Conservation (phyloP, 2,888 invertebrate species). For the Calliscelio sp. region DNA sequence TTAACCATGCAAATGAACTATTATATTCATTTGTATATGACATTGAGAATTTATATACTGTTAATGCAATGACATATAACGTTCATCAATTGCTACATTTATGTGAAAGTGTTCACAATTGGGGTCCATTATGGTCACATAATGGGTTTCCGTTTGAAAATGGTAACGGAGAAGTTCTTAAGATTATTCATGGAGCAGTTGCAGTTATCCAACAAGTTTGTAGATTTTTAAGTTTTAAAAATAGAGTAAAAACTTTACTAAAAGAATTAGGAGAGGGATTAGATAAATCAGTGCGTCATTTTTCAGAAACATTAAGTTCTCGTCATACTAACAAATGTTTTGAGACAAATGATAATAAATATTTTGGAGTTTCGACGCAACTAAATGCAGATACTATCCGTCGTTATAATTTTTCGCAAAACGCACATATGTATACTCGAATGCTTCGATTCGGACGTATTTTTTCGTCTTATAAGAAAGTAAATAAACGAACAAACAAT, state of each 20-base stretch:
- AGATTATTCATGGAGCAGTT: not conserved
- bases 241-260: not conserved
- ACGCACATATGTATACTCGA: not conserved
- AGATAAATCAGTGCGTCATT: not conserved
- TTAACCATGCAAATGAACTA: not conserved
- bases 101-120: not conserved
- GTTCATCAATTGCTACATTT: conserved; percentile 10
- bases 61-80: not conserved
- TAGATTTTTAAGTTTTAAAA: not conserved
- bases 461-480: not conserved
- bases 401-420: not conserved
- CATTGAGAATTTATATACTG: not conserved
- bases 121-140: conserved; percentile 9
- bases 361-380: not conserved
- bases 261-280: not conserved
- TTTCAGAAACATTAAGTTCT: not conserved
- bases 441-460: not conserved
- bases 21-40: not conserved
- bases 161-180: conserved; percentile 3
- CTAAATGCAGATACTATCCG: not conserved
- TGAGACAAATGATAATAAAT: not conserved
- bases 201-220: not conserved
- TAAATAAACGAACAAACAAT: conserved; percentile 1
- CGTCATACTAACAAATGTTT: not conserved
- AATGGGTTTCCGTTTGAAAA: conserved; percentile 23